Evolutionary conservation across 2,888 invertebrate species (phyloP), one percentile per base, ranked within the genome.

Genomic region (Antitype chi): DNA sequence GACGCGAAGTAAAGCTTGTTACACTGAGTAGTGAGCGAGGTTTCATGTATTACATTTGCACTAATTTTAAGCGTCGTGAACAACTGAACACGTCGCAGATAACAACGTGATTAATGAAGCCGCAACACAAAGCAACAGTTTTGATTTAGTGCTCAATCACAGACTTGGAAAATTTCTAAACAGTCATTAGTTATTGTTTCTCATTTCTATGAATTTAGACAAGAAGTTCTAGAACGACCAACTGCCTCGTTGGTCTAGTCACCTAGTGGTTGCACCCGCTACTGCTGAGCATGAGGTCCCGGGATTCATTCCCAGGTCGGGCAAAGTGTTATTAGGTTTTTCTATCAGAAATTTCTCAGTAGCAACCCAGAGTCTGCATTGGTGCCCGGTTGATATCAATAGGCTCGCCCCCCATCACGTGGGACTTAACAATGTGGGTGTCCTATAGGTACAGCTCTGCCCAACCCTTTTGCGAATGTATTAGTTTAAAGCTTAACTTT

Each of bases 31-130:
- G 47, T 11, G 60, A 62, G 60, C 60, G 67, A 49, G 67, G 52
- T 38, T 38, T 57, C 70, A n/a, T 63, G 67, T 78, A 17, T 23
- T 43, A 59, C 49, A 71, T 47, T 23, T 17, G 55, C 32, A 69
- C 49, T 66, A 60, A 83, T 66, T 57, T 63, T 68, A 23, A 32
- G 68, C 15, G 38, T 32, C 25, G 28, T 43, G 53, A 77, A 38
- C 47, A 55, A 69, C 13, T 57, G 28, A 49, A 63, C 57, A 57
- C 28, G 53, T 64, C 53, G 25, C 32, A 49, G 73, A 59, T 59
- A 43, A 32, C 62, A n/a, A 28, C 32, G 49, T 82, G 68, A 78
- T 68, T 76, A 57, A 77, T 77, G 49, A 70, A 80, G 32, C 20
- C 52, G 23, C 25, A 28, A 52, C 25, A 25, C 47, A 47, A 67